Evolutionary conservation across 2,888 invertebrate species (phyloP).

Genomic region (Leptopilina myrica): DNA sequence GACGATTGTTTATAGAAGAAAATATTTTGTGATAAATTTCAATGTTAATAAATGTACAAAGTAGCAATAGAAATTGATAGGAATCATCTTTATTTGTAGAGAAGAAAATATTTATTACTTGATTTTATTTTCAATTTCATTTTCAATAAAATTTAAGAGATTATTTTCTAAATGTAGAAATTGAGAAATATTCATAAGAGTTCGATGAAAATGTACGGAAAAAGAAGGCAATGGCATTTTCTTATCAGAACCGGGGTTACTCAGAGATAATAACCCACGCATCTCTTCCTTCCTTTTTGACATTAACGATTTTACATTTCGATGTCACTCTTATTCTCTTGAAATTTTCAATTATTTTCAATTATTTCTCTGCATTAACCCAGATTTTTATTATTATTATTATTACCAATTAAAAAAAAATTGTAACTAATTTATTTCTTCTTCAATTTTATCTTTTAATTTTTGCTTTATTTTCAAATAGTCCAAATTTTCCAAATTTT

Average conservation of each 20-base stretch:
- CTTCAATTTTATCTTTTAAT: too few species aligned
- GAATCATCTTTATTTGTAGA: too few species aligned
- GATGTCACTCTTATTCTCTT: not conserved
- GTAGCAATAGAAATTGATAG: too few species aligned
- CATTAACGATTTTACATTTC: constrained; percentile 19
- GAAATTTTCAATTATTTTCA: constrained; percentile 1
- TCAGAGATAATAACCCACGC: constrained; percentile 53
- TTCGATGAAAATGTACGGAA: constrained; percentile 1
- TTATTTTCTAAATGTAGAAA: not conserved
- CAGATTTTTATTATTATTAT: not conserved
- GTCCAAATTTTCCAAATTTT: too few species aligned
- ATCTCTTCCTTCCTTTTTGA: constrained; percentile 50
- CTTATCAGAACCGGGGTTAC: constrained; percentile 51
- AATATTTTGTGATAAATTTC: too few species aligned
- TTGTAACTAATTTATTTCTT: too few species aligned
- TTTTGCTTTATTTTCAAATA: too few species aligned
- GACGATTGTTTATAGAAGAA: too few species aligned
- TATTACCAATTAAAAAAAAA: not conserved
- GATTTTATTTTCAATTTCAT: not conserved
- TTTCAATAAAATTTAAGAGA: not conserved
- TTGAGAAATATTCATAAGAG: constrained; percentile 11
- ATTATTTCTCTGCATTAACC: not conserved
- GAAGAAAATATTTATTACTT: not conserved
- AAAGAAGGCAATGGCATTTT: constrained; percentile 38
- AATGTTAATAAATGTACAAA: too few species aligned